Evolutionary conservation across 2,888 invertebrate species (phyloP).

Genomic region (Lasioglossum malachurum): DNA sequence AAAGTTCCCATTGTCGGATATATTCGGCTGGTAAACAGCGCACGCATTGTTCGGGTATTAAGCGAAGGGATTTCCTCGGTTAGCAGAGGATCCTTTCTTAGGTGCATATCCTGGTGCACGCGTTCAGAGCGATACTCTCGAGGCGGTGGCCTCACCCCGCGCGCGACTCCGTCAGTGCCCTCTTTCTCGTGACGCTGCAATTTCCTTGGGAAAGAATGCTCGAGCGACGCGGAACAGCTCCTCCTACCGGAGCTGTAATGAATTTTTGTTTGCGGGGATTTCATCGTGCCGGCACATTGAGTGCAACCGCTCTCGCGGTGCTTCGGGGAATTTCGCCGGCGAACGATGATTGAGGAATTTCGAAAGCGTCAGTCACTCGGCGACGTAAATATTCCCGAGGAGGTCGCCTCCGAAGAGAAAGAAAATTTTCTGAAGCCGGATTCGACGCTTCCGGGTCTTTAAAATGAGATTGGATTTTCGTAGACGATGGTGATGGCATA

Average conservation of each 20-base stretch:
- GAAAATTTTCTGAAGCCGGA: background rate
- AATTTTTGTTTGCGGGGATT: constrained; percentile 4
- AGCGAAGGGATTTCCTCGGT: constrained; percentile 52
- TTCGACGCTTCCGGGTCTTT: background rate
- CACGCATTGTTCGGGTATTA: constrained; percentile 71
- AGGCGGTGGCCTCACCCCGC: background rate
- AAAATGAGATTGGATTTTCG: background rate
- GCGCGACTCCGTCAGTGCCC: background rate
- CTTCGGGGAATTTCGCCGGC: background rate
- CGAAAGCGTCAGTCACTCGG: background rate
- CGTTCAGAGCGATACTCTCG: background rate
- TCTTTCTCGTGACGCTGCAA: constrained; percentile 5
- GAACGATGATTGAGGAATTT: constrained; percentile 1
- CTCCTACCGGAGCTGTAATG: background rate
- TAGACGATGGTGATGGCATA: background rate
- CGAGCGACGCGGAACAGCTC: background rate
- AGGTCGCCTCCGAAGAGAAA: background rate
- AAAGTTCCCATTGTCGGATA: constrained; percentile 62
- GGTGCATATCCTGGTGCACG: background rate
- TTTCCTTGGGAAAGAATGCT: constrained; percentile 1
- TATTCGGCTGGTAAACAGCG: constrained; percentile 67
- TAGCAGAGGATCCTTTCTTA: constrained; percentile 35
- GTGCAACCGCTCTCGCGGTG: background rate
- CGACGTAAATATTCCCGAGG: background rate
- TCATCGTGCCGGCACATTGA: background rate